Evolutionary conservation across 2,113 vertebrate species (phyloP).

Genomic region (Laticauda colubrina): DNA sequence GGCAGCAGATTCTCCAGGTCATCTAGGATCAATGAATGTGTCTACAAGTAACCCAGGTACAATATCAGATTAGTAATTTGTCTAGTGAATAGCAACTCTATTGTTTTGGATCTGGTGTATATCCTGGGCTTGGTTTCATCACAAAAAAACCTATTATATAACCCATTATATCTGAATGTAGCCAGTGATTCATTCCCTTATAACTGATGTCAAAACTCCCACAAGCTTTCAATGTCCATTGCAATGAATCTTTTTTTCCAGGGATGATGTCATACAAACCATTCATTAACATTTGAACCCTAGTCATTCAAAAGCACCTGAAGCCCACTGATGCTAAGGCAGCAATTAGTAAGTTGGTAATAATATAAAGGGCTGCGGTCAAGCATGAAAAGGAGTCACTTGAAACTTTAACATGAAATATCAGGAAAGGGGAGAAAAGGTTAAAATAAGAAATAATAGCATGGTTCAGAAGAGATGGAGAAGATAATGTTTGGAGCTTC

Average conservation of each 20-base stretch:
- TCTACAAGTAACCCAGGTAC: not conserved
- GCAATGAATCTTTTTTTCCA: not conserved
- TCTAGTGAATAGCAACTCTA: not conserved
- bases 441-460: not conserved
- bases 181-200: not conserved
- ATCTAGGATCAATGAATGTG: not conserved
- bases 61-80: not conserved
- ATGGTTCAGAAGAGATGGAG: too few relatives aligned
- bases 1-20: not conserved
- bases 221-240: not conserved
- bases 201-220: not conserved
- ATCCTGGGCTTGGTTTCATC: not conserved
- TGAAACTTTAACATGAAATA: not conserved
- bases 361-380: not conserved
- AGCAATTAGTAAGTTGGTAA: conserved; percentile 3
- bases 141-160: not conserved
- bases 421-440: too few relatives aligned
- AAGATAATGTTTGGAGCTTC: not conserved
- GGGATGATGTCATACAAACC: not conserved
- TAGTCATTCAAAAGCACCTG: not conserved
- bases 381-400: not conserved
- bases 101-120: not conserved
- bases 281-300: not conserved
- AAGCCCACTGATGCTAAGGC: not conserved
- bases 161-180: not conserved